Evolutionary conservation across 2,888 invertebrate species (phyloP).

Genomic region (Macaria notata): DNA sequence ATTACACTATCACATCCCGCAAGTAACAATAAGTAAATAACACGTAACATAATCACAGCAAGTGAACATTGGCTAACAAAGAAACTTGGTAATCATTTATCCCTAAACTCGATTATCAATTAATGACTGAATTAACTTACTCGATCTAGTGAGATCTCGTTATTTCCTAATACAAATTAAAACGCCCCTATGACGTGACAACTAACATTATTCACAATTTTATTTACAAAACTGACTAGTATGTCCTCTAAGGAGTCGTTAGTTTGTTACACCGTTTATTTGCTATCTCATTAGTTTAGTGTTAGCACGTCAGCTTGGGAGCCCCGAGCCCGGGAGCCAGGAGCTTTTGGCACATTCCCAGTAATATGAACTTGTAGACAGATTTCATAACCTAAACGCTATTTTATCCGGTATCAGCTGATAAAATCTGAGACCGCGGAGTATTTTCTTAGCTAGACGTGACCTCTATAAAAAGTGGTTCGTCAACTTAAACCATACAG

Average conservation of each 20-base stretch:
- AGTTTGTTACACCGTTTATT: constrained; percentile 59
- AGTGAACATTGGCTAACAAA: constrained; percentile 82
- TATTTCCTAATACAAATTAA: constrained; percentile 77
- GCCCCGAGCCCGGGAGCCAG: constrained; percentile 53
- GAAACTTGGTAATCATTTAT: constrained; percentile 66
- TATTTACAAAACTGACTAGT: constrained; percentile 81
- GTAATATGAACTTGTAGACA: constrained; percentile 63
- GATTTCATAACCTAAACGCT: constrained; percentile 51
- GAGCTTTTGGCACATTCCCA: constrained; percentile 80
- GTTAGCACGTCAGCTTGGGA: constrained; percentile 64
- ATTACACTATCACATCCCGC: constrained; percentile 76
- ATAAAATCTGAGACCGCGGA: constrained; percentile 53
- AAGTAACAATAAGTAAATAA: constrained; percentile 75
- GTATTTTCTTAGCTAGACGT: constrained; percentile 39
- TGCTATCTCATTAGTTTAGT: constrained; percentile 63
- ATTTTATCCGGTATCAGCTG: constrained; percentile 53
- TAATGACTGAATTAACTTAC: constrained; percentile 80
- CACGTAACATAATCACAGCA: constrained; percentile 81
- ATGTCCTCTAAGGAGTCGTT: constrained; percentile 69
- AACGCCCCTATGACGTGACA: constrained; percentile 71
- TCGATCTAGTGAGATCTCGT: constrained; percentile 79
- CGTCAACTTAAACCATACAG: constrained; percentile 38
- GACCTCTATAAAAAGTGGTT: constrained; percentile 26
- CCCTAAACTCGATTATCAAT: constrained; percentile 77
- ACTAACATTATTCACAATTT: constrained; percentile 77